Evolutionary conservation across 2,113 vertebrate species (phyloP).

Genomic region (Oryzias javanicus): DNA sequence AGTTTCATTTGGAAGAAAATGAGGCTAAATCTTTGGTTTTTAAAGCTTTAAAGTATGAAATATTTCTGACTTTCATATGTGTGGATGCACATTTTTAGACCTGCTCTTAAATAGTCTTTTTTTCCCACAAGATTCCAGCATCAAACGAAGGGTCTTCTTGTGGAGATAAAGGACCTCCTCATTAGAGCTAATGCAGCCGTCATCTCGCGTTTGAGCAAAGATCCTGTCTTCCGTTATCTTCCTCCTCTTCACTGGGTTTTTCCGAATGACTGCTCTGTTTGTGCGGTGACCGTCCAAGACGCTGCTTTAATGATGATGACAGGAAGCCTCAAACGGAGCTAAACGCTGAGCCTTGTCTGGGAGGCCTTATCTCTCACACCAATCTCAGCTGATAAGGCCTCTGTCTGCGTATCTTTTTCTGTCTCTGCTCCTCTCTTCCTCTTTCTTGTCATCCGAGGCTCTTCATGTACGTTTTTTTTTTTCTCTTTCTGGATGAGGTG

Average conservation of each 20-base stretch:
- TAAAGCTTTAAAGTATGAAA: slow-evolving; percentile 1
- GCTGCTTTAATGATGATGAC: slow-evolving; percentile 75
- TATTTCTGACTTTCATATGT: background rate
- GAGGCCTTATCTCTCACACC: slow-evolving; percentile 64
- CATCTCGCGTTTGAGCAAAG: slow-evolving; percentile 46
- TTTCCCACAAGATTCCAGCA: background rate
- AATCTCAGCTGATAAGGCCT: slow-evolving; percentile 70
- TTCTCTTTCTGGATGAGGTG: slow-evolving; percentile 27
- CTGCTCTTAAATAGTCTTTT: no score
- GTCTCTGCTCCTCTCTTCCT: slow-evolving; percentile 52
- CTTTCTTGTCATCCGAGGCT: slow-evolving; percentile 48
- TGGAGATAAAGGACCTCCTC: slow-evolving; percentile 16
- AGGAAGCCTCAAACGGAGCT: slow-evolving; percentile 70
- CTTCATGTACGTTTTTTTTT: slow-evolving; percentile 38
- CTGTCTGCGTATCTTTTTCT: slow-evolving; percentile 52
- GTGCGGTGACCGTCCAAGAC: slow-evolving; percentile 49
- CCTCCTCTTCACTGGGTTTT: slow-evolving; percentile 45
- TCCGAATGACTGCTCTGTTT: slow-evolving; percentile 66
- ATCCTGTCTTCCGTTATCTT: slow-evolving; percentile 57
- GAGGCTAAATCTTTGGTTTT: no score
- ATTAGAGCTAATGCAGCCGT: slow-evolving; percentile 42
- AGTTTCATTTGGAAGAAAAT: slow-evolving; percentile 6
- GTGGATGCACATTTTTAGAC: no score
- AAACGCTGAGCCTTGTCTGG: slow-evolving; percentile 62
- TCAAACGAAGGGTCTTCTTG: slow-evolving; percentile 11